phyloP scores from a whole-genome alignment of 53 echinoderm and acorn worm genomes.

The Hippasteria phrygiana region DNA sequence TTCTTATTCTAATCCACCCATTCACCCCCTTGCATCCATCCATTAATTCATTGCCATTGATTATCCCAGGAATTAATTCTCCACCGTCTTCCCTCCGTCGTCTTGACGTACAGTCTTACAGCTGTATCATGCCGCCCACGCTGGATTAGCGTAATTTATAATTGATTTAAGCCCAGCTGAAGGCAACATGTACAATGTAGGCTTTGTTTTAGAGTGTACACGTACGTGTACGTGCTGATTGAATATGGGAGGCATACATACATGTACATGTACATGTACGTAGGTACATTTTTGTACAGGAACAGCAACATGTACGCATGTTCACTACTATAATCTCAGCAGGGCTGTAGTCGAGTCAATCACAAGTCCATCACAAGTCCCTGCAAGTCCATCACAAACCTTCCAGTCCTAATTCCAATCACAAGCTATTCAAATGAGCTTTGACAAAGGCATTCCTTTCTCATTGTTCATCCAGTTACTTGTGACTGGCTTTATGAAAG shows the following conservation, averaged over 20 bases:
- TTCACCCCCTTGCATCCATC: background rate
- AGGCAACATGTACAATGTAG: constrained; percentile 11
- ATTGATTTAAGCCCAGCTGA: constrained; percentile 63
- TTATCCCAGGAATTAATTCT: constrained; percentile 57
- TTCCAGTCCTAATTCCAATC: too few species aligned
- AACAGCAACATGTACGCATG: background rate
- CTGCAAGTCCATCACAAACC: too few species aligned
- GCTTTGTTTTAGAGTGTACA: constrained; percentile 24
- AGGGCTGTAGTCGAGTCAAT: too few species aligned
- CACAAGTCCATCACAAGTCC: too few species aligned
- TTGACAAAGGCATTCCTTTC: too few species aligned
- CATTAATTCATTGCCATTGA: constrained; percentile 57
- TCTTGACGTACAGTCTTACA: constrained; percentile 2
- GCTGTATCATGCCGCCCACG: constrained; percentile 51
- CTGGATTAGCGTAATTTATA: constrained; percentile 63
- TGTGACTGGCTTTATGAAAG: too few species aligned
- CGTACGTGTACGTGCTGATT: background rate
- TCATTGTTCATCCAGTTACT: too few species aligned
- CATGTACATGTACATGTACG: background rate
- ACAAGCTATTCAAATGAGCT: too few species aligned
- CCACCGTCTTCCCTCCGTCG: background rate
- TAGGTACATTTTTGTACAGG: background rate
- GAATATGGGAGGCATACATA: constrained; percentile 16
- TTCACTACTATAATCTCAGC: background rate
- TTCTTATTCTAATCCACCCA: background rate